phyloP scores from a whole-genome alignment of 2,113 vertebrate genomes.

The Phaetusa simplex region DNA sequence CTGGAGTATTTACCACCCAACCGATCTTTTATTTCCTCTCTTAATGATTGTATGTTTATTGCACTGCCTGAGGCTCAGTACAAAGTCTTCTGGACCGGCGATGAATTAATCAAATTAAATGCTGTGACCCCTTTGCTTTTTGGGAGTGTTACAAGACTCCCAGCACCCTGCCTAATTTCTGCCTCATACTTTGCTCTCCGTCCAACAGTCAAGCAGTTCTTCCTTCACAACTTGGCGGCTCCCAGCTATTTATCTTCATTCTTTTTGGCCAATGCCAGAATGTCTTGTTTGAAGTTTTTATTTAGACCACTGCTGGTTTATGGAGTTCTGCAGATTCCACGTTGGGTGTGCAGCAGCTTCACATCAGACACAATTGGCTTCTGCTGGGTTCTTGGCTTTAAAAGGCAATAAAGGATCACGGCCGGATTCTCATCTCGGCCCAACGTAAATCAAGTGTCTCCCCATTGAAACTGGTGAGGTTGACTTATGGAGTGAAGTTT shows the following conservation, averaged over 20 bases:
- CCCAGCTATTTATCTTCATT: constrained; percentile 59
- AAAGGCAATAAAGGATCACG: constrained; percentile 19
- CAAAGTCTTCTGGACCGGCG: constrained; percentile 44
- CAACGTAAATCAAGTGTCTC: not conserved
- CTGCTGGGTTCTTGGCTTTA: constrained; percentile 53
- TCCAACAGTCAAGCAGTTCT: constrained; percentile 38
- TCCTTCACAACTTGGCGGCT: constrained; percentile 35
- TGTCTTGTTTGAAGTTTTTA: constrained; percentile 65
- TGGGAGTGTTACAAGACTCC: constrained; percentile 35
- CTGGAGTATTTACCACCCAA: constrained; percentile 30
- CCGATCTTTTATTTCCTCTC: constrained; percentile 52
- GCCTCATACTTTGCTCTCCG: constrained; percentile 53
- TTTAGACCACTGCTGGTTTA: constrained; percentile 65
- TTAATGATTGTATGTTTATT: constrained; percentile 62
- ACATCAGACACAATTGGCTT: constrained; percentile 43
- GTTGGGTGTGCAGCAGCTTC: constrained; percentile 47
- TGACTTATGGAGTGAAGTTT: not conserved
- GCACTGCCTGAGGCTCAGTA: constrained; percentile 18
- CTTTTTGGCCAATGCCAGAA: constrained; percentile 44
- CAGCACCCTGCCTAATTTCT: constrained; percentile 24
- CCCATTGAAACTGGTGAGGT: not conserved
- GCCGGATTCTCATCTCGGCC: not conserved
- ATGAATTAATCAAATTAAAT: constrained; percentile 73
- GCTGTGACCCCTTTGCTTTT: constrained; percentile 60
- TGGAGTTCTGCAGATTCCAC: constrained; percentile 55